These are phyloP conservation scores for Periparus ater DNA, from an alignment of 2,797 vertebrate species.

Conservation along the genomic window DNA sequence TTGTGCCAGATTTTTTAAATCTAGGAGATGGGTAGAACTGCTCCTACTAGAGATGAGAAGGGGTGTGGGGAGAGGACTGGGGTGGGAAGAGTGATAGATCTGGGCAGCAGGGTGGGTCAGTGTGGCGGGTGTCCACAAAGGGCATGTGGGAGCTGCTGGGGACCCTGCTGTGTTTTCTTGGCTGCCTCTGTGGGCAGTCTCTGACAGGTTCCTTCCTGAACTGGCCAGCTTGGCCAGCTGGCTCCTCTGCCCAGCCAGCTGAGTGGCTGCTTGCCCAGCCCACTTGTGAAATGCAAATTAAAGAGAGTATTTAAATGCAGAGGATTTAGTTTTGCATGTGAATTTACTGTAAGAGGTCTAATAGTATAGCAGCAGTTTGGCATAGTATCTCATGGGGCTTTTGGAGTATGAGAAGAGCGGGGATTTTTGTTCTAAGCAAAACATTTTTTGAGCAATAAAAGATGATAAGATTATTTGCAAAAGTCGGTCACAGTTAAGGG, in stretches of 20 bases:
- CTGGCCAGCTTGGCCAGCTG: not conserved
- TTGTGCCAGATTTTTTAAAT: not conserved
- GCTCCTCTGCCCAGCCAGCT: not conserved
- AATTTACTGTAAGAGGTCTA: not conserved
- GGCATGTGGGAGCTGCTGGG: not conserved
- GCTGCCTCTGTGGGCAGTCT: not conserved
- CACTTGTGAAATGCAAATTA: not conserved
- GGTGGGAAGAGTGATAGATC: not conserved
- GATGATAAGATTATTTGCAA: not conserved
- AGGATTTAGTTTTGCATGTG: not conserved
- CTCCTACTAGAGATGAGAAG: not conserved
- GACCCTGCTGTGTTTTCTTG: not conserved
- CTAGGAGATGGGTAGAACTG: not conserved
- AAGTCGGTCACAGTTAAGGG: not conserved
- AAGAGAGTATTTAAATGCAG: not conserved
- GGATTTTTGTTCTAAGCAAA: not conserved
- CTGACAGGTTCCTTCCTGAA: not conserved
- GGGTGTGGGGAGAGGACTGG: not conserved
- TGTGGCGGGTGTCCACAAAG: fast-evolving
- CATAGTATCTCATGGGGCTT: not conserved
- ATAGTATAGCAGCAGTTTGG: not conserved
- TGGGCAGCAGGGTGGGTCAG: not conserved
- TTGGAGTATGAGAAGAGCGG: not conserved
- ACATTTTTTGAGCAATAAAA: not conserved
- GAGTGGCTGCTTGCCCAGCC: not conserved